Percentiles rank a stretch among this genome's conserved stretches.
Conservation (phyloP, 2,113 vertebrate genomes). For the Ginglymostoma cirratum region DNA sequence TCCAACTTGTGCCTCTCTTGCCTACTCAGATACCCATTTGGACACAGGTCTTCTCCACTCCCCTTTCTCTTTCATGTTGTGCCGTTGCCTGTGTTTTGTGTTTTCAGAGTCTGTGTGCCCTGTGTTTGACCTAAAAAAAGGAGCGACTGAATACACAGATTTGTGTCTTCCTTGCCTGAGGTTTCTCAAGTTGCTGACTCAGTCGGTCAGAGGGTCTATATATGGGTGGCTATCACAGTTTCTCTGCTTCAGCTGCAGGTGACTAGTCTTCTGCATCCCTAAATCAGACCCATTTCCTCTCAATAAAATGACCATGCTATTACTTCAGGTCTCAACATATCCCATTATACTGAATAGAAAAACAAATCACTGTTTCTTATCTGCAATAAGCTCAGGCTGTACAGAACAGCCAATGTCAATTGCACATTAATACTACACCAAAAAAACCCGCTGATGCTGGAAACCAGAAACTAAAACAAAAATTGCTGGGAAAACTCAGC, state of each 20-base stretch:
- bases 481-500: no score
- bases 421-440: neutral
- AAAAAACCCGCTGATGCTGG: no score
- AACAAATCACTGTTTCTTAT: neutral
- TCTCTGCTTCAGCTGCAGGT: neutral
- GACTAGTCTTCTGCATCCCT: neutral
- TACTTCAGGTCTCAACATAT: neutral
- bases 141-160: neutral
- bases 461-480: no score
- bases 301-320: neutral
- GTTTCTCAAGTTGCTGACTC: neutral
- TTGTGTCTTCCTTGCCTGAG: neutral
- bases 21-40: neutral
- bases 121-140: constrained; percentile 11
- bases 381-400: neutral
- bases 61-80: neutral
- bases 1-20: neutral
- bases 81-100: neutral
- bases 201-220: neutral
- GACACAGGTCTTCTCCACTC: neutral
- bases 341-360: neutral
- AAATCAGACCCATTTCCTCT: neutral
- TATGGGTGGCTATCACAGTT: neutral
- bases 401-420: neutral
- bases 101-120: neutral